These are phyloP conservation scores for Amphimallon solstitiale DNA, from an alignment of 2,888 invertebrate genomes.

Conservation along the genomic window DNA sequence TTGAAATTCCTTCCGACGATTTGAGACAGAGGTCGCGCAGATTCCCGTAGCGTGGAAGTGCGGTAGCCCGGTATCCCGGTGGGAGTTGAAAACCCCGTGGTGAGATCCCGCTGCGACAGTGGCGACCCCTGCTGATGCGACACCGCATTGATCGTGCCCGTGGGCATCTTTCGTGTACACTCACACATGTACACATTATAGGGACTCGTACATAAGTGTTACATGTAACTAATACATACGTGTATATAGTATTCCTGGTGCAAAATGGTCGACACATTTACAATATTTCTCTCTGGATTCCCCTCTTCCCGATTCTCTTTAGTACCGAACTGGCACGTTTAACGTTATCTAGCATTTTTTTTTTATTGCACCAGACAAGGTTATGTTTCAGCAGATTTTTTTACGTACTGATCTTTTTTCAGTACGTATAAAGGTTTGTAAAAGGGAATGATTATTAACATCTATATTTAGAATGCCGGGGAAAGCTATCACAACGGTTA, in stretches of 20 bases:
- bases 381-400: constrained; percentile 17
- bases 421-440: background rate
- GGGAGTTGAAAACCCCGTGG: constrained; percentile 52
- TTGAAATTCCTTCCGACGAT: constrained; percentile 32
- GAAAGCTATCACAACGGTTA: too few species aligned
- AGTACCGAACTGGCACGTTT: constrained; percentile 25
- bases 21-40: constrained; percentile 46
- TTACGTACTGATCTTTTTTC: background rate
- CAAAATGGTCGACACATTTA: constrained; percentile 49
- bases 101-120: constrained; percentile 59
- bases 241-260: constrained; percentile 44
- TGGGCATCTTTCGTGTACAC: constrained; percentile 43
- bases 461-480: background rate
- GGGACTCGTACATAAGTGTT: constrained; percentile 7
- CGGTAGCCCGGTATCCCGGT: constrained; percentile 46
- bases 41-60: constrained; percentile 45
- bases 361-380: background rate
- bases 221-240: background rate
- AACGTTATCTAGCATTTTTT: constrained; percentile 8
- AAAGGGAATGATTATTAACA: background rate
- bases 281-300: constrained; percentile 44
- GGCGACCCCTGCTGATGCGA: constrained; percentile 60
- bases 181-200: constrained; percentile 3
- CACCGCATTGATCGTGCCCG: constrained; percentile 58
- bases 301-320: constrained; percentile 41